Evolutionary conservation across 1,140 invertebrate species (phyloP), one percentile per base, ranked within the genome.

Genomic region (Drosophila arizonae): DNA sequence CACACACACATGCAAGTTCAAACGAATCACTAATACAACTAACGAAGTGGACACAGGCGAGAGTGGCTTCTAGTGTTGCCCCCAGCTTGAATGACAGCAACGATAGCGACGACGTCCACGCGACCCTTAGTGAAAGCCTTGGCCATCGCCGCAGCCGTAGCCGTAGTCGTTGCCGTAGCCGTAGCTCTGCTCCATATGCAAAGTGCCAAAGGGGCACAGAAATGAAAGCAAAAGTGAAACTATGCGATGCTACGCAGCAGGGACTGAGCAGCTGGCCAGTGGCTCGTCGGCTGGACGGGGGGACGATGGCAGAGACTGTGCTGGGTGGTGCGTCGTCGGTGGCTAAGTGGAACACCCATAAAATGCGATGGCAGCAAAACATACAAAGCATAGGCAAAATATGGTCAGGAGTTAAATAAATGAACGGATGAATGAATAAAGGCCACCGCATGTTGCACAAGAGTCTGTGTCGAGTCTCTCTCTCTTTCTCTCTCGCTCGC

Each of bases 351-450:
- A 72, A 57, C 68, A 77, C 50, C 63, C 77, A 79, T 73, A 79
- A 56, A 72, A 21, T 50, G 61, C 45, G 57, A 46, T 60, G 28
- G 45, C 6, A 62, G 58, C 46, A 58, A 33, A 46, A 17, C 65
- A 39, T 15, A 26, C 68, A 28, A 36, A 64, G 48, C 30, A 36
- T 50, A 57, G 24, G 61, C 45, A 56, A 64, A 71, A 71, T 66
- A 79, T 84, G 80, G 80, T 84, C 76, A 84, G 72, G 80, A 84
- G 81, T 86, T 87, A 86, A 86, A 87, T 86, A 79, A 86, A 86
- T 86, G 84, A 86, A 87, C 82, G 82, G 82, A 87, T 86, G 82
- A 87, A 87, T 86, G 82, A 86, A 82, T 86, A 86, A 87, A 86
- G 76, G 82, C 82, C 82, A 86, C 82, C 82, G 82, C 82, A 86